These are phyloP conservation scores for Oryzaephilus surinamensis DNA, from an alignment of 1,140 invertebrate genomes.

Conservation along the genomic window DNA sequence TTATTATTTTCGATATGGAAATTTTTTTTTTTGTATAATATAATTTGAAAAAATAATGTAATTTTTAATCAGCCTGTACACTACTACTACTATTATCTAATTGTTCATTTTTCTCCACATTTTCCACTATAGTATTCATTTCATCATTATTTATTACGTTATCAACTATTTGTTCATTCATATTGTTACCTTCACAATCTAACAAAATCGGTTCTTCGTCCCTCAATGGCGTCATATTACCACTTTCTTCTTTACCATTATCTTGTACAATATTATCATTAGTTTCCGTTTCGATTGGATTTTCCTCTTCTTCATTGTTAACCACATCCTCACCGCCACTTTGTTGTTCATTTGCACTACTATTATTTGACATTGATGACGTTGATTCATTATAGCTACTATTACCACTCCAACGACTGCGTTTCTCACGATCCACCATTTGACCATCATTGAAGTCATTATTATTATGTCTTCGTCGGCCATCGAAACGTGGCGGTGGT, in stretches of 20 bases:
- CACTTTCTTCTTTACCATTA: conserved; percentile 8
- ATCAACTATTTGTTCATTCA: too few relatives aligned
- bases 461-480: conserved; percentile 13
- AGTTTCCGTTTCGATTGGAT: conserved; percentile 4
- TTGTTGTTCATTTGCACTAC: not conserved
- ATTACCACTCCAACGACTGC: conserved; percentile 10
- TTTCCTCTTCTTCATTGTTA: conserved; percentile 2
- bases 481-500: conserved; percentile 14
- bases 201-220: conserved; percentile 8
- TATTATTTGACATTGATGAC: not conserved
- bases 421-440: conserved; percentile 8
- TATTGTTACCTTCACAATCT: conserved; percentile 1
- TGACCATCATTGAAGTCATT: conserved; percentile 8
- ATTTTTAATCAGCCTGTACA: too few relatives aligned
- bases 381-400: too few relatives aligned
- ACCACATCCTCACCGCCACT: too few relatives aligned
- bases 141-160: not conserved
- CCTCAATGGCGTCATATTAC: conserved; percentile 15
- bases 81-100: too few relatives aligned
- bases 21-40: too few relatives aligned
- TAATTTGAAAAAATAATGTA: too few relatives aligned
- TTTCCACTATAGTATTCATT: not conserved
- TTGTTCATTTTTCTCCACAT: conserved; percentile 1
- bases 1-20: too few relatives aligned
- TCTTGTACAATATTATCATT: conserved; percentile 2